Conservation (phyloP, 2,888 invertebrate genomes). For the Limnephilus rhombicus region DNA sequence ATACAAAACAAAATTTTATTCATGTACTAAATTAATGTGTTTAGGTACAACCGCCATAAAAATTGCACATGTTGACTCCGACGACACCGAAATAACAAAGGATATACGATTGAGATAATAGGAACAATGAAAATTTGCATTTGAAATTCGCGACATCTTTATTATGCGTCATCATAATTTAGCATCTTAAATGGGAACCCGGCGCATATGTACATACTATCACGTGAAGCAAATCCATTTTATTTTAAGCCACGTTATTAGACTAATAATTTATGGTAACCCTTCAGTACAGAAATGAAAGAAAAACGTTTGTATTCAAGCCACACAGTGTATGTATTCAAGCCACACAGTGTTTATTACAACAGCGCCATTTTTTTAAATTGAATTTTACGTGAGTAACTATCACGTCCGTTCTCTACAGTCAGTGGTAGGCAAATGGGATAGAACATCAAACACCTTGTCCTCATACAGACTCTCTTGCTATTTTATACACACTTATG, state of each 20-base stretch:
- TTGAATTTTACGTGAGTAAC: background rate
- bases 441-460: background rate
- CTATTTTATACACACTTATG: background rate
- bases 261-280: background rate
- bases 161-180: conserved; percentile 11
- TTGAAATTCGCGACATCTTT: conserved; percentile 7
- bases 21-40: background rate
- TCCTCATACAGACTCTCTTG: background rate
- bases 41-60: background rate
- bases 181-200: conserved; percentile 11
- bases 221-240: background rate
- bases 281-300: background rate
- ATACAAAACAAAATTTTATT: background rate
- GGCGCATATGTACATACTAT: background rate
- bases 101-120: conserved; percentile 18
- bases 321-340: background rate
- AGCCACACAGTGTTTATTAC: background rate
- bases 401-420: background rate
- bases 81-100: background rate
- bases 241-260: background rate
- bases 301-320: background rate
- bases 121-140: conserved; percentile 39
- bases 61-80: background rate
- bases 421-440: background rate
- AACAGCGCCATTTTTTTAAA: background rate